Conservation (phyloP, 2,888 invertebrate genomes). For the Standfussiana lucernea region DNA sequence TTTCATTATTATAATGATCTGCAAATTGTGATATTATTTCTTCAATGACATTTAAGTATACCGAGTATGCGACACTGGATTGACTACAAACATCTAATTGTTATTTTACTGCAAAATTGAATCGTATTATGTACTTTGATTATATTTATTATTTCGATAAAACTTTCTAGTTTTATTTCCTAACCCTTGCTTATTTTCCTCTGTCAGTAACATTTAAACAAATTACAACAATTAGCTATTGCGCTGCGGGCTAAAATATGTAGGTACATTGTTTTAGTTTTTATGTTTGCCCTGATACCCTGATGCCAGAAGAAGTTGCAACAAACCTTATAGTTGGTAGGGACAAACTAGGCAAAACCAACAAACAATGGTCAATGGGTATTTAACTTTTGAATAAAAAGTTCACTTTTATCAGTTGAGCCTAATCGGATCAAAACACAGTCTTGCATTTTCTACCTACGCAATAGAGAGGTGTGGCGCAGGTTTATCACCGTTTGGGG, state of each 20-base stretch:
- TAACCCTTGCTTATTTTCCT: not conserved
- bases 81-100: constrained; percentile 75
- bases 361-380: not conserved
- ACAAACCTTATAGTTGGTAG: no score
- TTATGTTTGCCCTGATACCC: no score
- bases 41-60: constrained; percentile 71
- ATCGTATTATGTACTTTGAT: constrained; percentile 81
- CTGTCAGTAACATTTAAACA: not conserved
- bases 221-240: not conserved
- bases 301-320: no score
- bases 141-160: constrained; percentile 85
- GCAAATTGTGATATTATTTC: constrained; percentile 78
- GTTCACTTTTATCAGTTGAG: no score
- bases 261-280: no score
- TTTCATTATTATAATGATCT: constrained; percentile 74
- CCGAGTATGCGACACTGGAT: constrained; percentile 71
- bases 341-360: not conserved
- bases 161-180: constrained; percentile 61
- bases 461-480: no score
- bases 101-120: constrained; percentile 79
- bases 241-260: not conserved
- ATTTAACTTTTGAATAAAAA: no score
- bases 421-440: no score
- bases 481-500: no score
- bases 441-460: no score